Conservation (phyloP, 2,797 vertebrate genomes). For the Macropodus opercularis region DNA sequence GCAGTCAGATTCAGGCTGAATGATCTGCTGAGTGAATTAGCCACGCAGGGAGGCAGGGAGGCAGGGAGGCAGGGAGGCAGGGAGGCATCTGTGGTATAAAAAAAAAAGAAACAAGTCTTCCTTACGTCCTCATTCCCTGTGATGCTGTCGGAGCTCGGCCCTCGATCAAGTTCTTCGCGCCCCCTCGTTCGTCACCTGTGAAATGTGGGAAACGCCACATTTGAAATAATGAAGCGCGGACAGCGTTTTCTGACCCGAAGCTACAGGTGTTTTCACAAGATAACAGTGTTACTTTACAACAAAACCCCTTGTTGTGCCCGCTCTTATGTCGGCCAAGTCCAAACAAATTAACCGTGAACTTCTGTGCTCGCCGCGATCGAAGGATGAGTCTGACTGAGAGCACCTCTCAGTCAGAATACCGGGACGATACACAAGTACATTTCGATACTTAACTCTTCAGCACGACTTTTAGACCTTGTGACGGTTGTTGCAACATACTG, state of each 20-base stretch:
- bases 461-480: neutral
- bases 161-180: conserved; percentile 45
- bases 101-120: conserved; percentile 54
- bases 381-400: conserved; percentile 28
- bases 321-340: conserved; percentile 11
- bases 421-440: conserved; percentile 2
- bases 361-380: conserved; percentile 40
- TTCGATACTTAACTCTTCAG: neutral
- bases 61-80: conserved; percentile 35
- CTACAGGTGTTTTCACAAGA: conserved; percentile 31
- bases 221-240: conserved; percentile 20
- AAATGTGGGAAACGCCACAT: no score
- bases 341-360: conserved; percentile 42
- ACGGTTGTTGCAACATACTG: neutral
- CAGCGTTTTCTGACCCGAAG: conserved; percentile 19
- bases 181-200: conserved; percentile 33
- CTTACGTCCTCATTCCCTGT: conserved; percentile 61
- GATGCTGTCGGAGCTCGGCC: conserved; percentile 61
- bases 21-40: conserved; percentile 51
- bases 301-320: conserved; percentile 40
- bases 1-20: conserved; percentile 24
- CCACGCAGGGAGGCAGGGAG: conserved; percentile 22
- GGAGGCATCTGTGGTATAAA: no score
- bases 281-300: conserved; percentile 28
- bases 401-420: conserved; percentile 14